Conservation (phyloP, 92 coral and sea anemone species). For the Palythoa heliodiscus region DNA sequence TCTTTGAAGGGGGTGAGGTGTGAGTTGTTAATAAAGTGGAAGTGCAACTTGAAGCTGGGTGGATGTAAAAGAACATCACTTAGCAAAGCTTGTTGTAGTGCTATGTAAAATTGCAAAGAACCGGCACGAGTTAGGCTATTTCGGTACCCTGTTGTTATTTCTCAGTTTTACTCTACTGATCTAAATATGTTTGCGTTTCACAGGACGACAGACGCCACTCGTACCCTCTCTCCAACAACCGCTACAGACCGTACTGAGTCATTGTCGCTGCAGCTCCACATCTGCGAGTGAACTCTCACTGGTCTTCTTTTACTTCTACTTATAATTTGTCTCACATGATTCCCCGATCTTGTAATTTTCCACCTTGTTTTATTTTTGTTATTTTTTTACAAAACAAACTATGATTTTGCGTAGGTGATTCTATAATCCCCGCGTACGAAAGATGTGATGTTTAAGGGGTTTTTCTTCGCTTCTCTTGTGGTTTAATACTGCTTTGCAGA, state of each 20-base stretch:
- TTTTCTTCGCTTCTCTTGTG: neutral
- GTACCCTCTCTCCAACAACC: constrained; percentile 72
- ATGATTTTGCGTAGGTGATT: neutral
- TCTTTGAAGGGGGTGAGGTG: too few species aligned
- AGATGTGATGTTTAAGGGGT: neutral
- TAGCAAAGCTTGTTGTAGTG: too few species aligned
- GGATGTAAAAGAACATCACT: too few species aligned
- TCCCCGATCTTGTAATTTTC: neutral
- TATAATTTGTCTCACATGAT: neutral
- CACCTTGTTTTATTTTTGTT: neutral
- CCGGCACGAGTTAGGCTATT: too few species aligned
- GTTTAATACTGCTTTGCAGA: too few species aligned
- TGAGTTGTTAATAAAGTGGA: too few species aligned
- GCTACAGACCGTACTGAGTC: constrained; percentile 72
- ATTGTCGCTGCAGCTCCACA: neutral
- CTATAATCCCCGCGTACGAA: too few species aligned
- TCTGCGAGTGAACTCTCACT: neutral
- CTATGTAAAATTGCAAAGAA: too few species aligned
- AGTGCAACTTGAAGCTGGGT: too few species aligned
- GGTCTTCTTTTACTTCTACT: neutral
- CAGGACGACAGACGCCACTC: constrained; percentile 80
- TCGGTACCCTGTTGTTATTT: too few species aligned
- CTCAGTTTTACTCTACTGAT: neutral
- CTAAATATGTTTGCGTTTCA: neutral
- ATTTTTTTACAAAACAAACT: neutral